Evolutionary conservation across 2,113 vertebrate species (phyloP), one percentile per base, ranked within the genome.

Genomic region (Chrysochloris asiatica): DNA sequence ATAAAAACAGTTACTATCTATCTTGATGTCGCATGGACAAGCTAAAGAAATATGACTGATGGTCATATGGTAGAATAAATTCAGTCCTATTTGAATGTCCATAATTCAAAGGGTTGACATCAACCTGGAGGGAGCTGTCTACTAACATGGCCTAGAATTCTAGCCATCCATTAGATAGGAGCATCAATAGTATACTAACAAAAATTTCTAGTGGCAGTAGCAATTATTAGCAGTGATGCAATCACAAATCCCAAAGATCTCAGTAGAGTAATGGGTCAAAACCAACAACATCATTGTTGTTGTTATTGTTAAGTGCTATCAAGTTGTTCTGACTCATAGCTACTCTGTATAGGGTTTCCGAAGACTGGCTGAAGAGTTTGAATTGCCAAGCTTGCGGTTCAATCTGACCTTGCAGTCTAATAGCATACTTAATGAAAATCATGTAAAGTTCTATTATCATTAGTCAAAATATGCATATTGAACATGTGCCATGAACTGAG

Each of bases 51-150:
- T 56, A 30, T 65, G 45, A 93, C 22, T 79, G 89, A 80, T 47
- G 19, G 63, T 80, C 73, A 63, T 33, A 65, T 48, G 38, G 63
- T 45, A 93, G 93, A 87, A 3, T 82, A 26, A 87, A 89, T 85
- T 91, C 86, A 90, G 45, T 56, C 30, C 91, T 94, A 83, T 72
- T 65, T 78, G 54, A 75, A 91, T 10, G 26, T 54, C 78, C 17
- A 88, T 48, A 88, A 91, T 45, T 79, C 50, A 86, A 91, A 93
- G 16, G 9, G 11, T 21, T 77, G 54, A 72, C 54, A 48, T 75
- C 36, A 36, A 50, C 80, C 67, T 79, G n/a, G 36, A 84, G 17
- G 10, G 65, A 87, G 28, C 22, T 63, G 9, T 69, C 43, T 41
- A 36, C 8, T 43, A 41, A 59, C 36, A 76, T 83, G 50, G 88